Conservation (phyloP, 2,888 invertebrate species). For the Stenolophus ochropezus region DNA sequence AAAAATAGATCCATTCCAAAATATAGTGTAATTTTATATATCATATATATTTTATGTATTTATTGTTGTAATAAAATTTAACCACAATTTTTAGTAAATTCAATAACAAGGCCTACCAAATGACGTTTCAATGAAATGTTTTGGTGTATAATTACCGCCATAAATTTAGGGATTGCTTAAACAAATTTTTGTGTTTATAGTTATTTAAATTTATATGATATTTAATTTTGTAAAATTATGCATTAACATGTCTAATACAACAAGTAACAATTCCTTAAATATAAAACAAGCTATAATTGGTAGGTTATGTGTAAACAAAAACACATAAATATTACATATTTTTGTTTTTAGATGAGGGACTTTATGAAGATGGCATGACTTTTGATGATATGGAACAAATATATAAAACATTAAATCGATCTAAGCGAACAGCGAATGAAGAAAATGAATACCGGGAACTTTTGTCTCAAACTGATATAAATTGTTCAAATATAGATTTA, state of each 20-base stretch:
- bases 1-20: no score
- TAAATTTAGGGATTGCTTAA: not conserved
- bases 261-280: not conserved
- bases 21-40: no score
- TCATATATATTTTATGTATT: no score
- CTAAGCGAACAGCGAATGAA: slow-evolving; percentile 61
- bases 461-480: slow-evolving; percentile 47
- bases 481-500: slow-evolving; percentile 27
- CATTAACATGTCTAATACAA: slow-evolving; percentile 9
- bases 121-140: not conserved
- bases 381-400: slow-evolving; percentile 61
- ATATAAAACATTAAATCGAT: slow-evolving; percentile 62
- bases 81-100: no score
- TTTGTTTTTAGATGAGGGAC: slow-evolving; percentile 62
- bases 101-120: not conserved
- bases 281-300: slow-evolving; percentile 32
- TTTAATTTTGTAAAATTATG: not conserved
- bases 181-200: not conserved
- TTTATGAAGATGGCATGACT: slow-evolving; percentile 62
- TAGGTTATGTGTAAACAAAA: slow-evolving; percentile 54
- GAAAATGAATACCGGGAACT: slow-evolving; percentile 61
- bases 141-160: not conserved
- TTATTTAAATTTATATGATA: not conserved
- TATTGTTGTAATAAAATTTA: no score
- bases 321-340: not conserved